Base-by-base conservation (phyloP, 2,113 vertebrate species). In the Tretioscincus oriximinensis region DNA sequence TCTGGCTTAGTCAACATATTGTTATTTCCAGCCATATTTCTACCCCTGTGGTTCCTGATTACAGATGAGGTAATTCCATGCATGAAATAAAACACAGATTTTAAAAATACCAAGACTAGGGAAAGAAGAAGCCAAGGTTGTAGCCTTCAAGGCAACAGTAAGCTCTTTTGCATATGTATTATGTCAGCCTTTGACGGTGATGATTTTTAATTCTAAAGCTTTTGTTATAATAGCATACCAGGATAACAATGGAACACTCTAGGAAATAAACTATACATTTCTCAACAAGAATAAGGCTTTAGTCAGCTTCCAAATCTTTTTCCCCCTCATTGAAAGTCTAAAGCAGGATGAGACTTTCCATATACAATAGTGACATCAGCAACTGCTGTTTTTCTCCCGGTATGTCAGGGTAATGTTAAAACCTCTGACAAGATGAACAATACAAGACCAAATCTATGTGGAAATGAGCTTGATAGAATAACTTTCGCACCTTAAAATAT, bases 161-260 rank as follows among this genome's bases (percentile, higher is more conserved):
- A 81, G 45, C 70, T 66, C 61, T 29, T 81, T 73, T 81, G 61
- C 79, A 60, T 70, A 67, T 41, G 63, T 66, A 74, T 74, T 81
- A 66, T 73, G 61, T n/a, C 28, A 28, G 63, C 58, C 61, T 81
- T 74, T 67, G n/a, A 54, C 7, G 51, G 22, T 54, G 72, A n/a
- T 51, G 29, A n/a, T 74, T 74, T 63, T 35, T 54, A 64, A 66
- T 35, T 81, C 79, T 35, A 20, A 41, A 58, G 9, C 29, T 67
- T 12, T 58, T 41, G 61, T 65, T n/a, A 77, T 67, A 67, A 77
- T 68, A 77, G 29, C 63, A 74, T 24, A 74, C 47, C 5, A 10
- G 74, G 72, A 67, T 67, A 58, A 54, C 61, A 67, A 41, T 73
- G 9, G 49, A 28, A 54, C 31, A 67, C 29, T 74, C 72, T n/a